These are phyloP conservation scores for Gymnobelideus leadbeateri DNA, from an alignment of 2,113 vertebrate species.

Conservation along the genomic window DNA sequence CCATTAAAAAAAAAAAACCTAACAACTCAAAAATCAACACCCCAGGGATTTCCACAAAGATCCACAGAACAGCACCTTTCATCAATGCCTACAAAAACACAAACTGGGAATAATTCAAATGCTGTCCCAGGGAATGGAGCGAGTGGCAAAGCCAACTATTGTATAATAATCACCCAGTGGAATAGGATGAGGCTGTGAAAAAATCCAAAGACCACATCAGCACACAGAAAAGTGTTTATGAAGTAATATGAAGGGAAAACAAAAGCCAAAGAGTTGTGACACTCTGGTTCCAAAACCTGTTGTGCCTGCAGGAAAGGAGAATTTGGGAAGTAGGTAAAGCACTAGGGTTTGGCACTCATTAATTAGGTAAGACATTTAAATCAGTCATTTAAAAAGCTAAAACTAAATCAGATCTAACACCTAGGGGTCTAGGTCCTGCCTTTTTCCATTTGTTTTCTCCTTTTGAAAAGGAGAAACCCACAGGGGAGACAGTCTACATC, in stretches of 20 bases:
- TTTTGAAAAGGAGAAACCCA: conserved; percentile 30
- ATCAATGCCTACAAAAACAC: neutral
- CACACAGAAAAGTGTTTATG: neutral
- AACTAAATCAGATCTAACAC: neutral
- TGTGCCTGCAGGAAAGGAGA: neutral
- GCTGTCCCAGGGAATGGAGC: neutral
- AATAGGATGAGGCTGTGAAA: neutral
- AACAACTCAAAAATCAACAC: neutral
- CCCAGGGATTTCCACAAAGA: neutral
- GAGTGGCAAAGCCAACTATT: neutral
- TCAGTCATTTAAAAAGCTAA: neutral
- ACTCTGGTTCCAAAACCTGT: neutral
- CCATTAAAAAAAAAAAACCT: neutral
- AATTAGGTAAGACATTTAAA: neutral
- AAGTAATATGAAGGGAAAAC: neutral
- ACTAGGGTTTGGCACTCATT: neutral
- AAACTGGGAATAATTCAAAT: neutral
- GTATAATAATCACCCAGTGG: neutral
- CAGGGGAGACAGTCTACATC: conserved; percentile 1
- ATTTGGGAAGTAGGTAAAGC: neutral
- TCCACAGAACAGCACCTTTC: neutral
- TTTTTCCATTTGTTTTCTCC: conserved; percentile 44
- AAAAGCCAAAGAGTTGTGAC: neutral
- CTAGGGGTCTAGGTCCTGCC: neutral
- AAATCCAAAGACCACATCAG: neutral